Conservation (phyloP, 2,113 vertebrate species). For the Lucifuga dentata region DNA sequence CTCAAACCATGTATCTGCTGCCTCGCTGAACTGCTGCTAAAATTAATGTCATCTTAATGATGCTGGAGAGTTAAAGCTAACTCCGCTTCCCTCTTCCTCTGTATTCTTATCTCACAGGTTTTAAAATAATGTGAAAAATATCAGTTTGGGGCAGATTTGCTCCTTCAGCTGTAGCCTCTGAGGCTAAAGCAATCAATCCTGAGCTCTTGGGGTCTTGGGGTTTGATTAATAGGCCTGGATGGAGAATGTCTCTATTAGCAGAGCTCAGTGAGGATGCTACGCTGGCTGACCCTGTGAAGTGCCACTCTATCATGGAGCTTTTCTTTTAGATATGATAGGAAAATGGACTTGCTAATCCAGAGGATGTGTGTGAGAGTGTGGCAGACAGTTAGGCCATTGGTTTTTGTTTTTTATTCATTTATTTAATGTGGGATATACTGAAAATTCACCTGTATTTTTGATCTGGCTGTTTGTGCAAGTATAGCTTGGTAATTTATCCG, state of each 20-base stretch:
- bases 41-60: conserved; percentile 30
- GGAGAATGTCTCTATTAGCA: conserved; percentile 45
- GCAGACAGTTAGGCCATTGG: too few species aligned
- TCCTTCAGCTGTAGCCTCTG: conserved; percentile 26
- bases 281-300: conserved; percentile 38
- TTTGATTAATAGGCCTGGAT: conserved; percentile 56
- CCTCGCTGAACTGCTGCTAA: conserved; percentile 10
- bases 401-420: too few species aligned
- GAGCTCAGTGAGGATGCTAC: conserved; percentile 22
- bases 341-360: conserved; percentile 28
- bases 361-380: too few species aligned
- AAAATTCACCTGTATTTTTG: too few species aligned
- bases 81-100: too few species aligned
- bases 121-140: background rate
- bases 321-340: conserved; percentile 5
- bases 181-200: conserved; percentile 49
- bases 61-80: conserved; percentile 3
- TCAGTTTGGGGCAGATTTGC: conserved; percentile 25
- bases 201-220: conserved; percentile 25
- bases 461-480: too few species aligned
- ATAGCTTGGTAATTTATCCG: too few species aligned
- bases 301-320: conserved; percentile 24
- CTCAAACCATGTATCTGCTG: conserved; percentile 1
- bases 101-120: conserved; percentile 29
- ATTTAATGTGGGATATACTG: too few species aligned